A percentile compares a stretch with the other conserved stretches of the same genome.
Evolutionary conservation across 2,797 vertebrate species (phyloP).

Genomic region (Sebastes nivosus): DNA sequence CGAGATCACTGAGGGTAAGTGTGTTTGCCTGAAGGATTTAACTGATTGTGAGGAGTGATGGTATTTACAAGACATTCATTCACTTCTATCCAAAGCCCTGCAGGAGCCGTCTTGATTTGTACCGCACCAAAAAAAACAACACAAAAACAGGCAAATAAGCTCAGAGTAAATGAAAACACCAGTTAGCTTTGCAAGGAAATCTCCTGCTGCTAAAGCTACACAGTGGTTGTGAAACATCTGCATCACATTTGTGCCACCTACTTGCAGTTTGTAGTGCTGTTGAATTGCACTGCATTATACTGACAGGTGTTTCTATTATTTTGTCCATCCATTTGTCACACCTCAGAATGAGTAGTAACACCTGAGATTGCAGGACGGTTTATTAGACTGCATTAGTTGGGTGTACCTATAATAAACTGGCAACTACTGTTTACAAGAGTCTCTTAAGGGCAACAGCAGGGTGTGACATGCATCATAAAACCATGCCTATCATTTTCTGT

Average conservation of each 20-base stretch:
- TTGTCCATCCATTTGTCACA: not conserved
- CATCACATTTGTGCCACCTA: not conserved
- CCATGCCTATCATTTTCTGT: not conserved
- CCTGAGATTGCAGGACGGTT: not conserved
- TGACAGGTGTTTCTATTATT: not conserved
- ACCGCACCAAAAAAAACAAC: not conserved
- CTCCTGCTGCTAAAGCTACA: not conserved
- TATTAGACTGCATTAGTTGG: not conserved
- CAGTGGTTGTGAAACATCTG: not conserved
- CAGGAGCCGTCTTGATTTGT: slow-evolving; percentile 25
- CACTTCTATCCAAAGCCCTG: slow-evolving; percentile 13
- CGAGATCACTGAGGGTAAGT: slow-evolving; percentile 60
- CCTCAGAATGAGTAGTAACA: not conserved
- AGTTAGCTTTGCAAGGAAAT: not conserved
- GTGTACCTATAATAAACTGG: not conserved
- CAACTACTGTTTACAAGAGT: not conserved
- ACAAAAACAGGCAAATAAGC: slow-evolving; percentile 18
- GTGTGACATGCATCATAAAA: not conserved
- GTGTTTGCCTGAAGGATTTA: slow-evolving; percentile 65
- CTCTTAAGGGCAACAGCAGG: not conserved
- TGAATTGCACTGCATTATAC: not conserved
- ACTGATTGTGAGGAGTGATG: slow-evolving; percentile 40
- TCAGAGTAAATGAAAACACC: not conserved
- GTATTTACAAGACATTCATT: slow-evolving; percentile 49
- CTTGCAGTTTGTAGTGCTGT: not conserved